Percentiles rank a stretch among this genome's conserved stretches.
These are phyloP conservation scores for Aptenodytes patagonicus DNA, from an alignment of 2,113 vertebrate genomes.

Conservation along the genomic window DNA sequence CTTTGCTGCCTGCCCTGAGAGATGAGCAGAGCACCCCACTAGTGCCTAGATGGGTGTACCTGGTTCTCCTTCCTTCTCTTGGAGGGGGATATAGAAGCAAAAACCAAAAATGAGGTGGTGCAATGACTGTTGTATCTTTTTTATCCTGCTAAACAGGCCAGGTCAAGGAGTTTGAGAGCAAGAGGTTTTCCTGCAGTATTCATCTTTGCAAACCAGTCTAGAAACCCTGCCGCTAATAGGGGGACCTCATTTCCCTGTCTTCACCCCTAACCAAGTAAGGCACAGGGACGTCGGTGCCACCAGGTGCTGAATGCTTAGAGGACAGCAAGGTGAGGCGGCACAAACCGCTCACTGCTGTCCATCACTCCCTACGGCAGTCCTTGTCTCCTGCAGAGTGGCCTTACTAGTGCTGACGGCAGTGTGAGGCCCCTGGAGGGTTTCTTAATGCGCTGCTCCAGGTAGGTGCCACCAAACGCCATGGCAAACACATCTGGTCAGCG, in stretches of 20 bases:
- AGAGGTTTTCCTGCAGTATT: neutral
- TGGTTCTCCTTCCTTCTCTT: neutral
- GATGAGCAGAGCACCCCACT: neutral
- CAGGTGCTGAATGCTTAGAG: neutral
- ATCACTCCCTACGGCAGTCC: fast-evolving
- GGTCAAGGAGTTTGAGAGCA: neutral
- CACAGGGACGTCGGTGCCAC: neutral
- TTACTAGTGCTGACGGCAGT: fast-evolving
- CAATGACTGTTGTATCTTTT: neutral
- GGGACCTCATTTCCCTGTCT: neutral
- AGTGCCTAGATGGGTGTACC: neutral
- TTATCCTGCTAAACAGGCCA: neutral
- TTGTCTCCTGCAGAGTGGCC: neutral
- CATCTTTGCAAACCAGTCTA: neutral
- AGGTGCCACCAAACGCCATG: neutral
- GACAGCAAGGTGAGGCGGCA: neutral
- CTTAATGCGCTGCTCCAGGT: neutral
- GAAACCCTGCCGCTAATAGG: neutral
- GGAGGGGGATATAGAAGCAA: neutral
- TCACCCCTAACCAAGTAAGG: neutral
- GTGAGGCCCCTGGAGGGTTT: neutral
- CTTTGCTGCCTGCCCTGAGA: neutral
- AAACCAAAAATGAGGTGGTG: neutral
- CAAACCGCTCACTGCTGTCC: neutral
- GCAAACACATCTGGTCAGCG: neutral